Conservation (phyloP, 30 jellyfish, hydroid and myxozoan species). For the Aurelia aurita region DNA sequence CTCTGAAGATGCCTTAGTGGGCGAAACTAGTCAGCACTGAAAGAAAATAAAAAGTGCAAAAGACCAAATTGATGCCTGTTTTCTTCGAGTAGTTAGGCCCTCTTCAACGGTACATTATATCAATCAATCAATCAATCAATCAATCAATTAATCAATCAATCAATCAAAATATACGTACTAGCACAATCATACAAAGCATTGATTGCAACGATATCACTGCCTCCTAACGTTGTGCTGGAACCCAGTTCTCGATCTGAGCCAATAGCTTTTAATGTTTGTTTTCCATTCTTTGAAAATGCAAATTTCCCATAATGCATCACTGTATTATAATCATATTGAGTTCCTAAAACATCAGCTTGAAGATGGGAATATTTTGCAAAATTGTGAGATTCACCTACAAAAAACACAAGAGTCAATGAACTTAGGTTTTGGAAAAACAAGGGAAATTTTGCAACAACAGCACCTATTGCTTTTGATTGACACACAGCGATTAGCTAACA, state of each 20-base stretch:
- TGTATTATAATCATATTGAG: conserved; percentile 50
- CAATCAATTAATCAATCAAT: too few species aligned
- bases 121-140: too few species aligned
- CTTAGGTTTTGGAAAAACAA: background rate
- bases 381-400: conserved; percentile 43
- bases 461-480: too few species aligned
- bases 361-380: conserved; percentile 36
- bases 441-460: too few species aligned
- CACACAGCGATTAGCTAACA: too few species aligned
- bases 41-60: too few species aligned
- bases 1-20: too few species aligned
- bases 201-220: conserved; percentile 53
- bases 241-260: conserved; percentile 70
- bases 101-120: background rate
- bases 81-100: too few species aligned
- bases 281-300: conserved; percentile 72
- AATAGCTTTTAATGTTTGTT: conserved; percentile 62
- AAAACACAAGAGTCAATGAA: too few species aligned
- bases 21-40: too few species aligned
- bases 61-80: too few species aligned
- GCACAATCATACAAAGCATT: conserved; percentile 73
- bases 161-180: conserved; percentile 8
- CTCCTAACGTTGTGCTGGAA: conserved; percentile 43
- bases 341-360: conserved; percentile 46
- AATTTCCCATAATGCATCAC: conserved; percentile 80